Conservation (phyloP, 2,888 invertebrate genomes). For the Eremobia ochroleuca region DNA sequence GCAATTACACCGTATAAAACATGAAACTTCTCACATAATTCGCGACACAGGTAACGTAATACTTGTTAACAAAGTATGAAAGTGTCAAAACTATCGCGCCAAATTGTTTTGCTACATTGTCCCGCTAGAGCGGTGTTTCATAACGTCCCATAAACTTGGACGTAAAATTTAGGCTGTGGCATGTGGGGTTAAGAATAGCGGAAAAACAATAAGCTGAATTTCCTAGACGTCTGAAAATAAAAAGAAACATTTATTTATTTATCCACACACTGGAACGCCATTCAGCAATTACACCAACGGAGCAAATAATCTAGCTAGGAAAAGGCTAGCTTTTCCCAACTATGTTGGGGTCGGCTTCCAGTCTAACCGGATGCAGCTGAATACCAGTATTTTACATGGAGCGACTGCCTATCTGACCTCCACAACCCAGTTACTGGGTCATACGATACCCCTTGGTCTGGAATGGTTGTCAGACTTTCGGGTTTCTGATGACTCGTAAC, state of each 20-base stretch:
- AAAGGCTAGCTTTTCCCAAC: no score
- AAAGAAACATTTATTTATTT: background rate
- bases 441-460: no score
- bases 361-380: no score
- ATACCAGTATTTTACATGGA: no score
- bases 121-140: slow-evolving; percentile 80
- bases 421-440: no score
- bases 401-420: no score
- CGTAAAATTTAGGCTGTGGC: slow-evolving; percentile 68
- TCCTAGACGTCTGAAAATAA: background rate
- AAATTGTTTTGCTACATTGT: slow-evolving; percentile 84
- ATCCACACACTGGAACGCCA: no score
- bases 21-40: slow-evolving; percentile 64
- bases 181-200: slow-evolving; percentile 52
- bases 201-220: background rate
- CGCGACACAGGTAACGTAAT: slow-evolving; percentile 68
- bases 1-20: slow-evolving; percentile 61
- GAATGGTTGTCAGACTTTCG: no score
- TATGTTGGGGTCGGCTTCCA: no score
- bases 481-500: no score
- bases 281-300: no score
- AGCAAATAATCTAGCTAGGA: no score
- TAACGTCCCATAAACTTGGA: slow-evolving; percentile 85
- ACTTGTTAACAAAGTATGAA: slow-evolving; percentile 76
- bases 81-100: slow-evolving; percentile 84